A percentile compares a stretch with the other conserved stretches of the same genome.
phyloP scores from a whole-genome alignment of 2,797 vertebrate species.

The Sandelia bainsii region DNA sequence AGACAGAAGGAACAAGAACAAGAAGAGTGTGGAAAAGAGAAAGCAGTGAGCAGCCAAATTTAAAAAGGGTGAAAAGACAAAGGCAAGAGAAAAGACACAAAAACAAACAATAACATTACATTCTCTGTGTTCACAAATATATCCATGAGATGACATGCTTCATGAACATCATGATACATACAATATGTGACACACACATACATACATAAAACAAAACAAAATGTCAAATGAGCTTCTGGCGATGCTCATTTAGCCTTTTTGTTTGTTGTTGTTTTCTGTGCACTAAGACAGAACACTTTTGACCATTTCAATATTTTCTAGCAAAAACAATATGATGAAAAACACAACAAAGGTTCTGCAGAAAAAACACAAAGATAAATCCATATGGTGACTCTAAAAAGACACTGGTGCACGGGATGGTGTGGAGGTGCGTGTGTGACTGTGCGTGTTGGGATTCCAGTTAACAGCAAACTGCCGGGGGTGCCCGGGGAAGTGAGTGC shows the following conservation, averaged over 20 bases:
- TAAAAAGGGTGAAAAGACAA: slow-evolving; percentile 76
- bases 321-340: slow-evolving; percentile 41
- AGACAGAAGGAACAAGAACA: slow-evolving; percentile 65
- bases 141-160: slow-evolving; percentile 87
- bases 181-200: slow-evolving; percentile 61
- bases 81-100: slow-evolving; percentile 73
- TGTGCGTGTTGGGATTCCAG: slow-evolving; percentile 38
- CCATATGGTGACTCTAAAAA: slow-evolving; percentile 55
- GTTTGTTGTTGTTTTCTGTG: slow-evolving; percentile 73
- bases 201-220: slow-evolving; percentile 75
- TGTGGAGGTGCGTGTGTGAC: slow-evolving; percentile 36
- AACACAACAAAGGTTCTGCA: slow-evolving; percentile 68
- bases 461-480: slow-evolving; percentile 42
- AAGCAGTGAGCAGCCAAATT: slow-evolving; percentile 84
- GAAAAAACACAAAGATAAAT: slow-evolving; percentile 49
- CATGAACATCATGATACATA: slow-evolving; percentile 74
- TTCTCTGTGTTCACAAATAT: slow-evolving; percentile 83
- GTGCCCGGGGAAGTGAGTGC: slow-evolving; percentile 56
- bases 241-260: slow-evolving; percentile 76
- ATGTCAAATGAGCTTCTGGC: slow-evolving; percentile 71
- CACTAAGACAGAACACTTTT: slow-evolving; percentile 33
- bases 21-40: slow-evolving; percentile 49
- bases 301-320: slow-evolving; percentile 27
- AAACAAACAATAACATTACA: slow-evolving; percentile 86
- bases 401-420: slow-evolving; percentile 63